Conservation (phyloP, 2,888 invertebrate species). For the Tipula unca region DNA sequence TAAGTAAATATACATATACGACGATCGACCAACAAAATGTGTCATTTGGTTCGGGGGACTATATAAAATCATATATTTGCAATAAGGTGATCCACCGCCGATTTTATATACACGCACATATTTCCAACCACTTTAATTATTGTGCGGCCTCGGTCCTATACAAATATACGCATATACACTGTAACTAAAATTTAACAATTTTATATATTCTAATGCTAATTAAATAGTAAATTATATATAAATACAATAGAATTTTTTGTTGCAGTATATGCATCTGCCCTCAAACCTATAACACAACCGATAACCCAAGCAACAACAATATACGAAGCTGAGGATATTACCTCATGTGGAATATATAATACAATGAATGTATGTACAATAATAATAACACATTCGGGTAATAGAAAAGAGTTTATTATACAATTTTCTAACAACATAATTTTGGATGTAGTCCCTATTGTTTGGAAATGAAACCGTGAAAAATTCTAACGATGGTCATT, state of each 20-base stretch:
- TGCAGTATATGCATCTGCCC: not conserved
- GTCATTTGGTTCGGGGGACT: not conserved
- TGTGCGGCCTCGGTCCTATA: not conserved
- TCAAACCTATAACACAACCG: not conserved
- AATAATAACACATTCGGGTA: not conserved
- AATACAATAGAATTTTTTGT: not conserved
- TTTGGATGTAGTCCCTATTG: not conserved
- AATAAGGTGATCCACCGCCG: not conserved
- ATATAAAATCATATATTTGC: not conserved
- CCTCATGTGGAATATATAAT: too few species aligned
- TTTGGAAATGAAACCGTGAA: not conserved
- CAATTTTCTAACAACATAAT: not conserved
- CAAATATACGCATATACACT: not conserved
- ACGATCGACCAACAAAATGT: not conserved
- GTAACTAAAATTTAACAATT: not conserved
- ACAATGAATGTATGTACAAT: not conserved
- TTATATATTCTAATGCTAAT: not conserved
- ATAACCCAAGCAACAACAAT: not conserved
- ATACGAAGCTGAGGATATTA: not conserved
- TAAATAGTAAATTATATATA: not conserved
- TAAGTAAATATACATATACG: not conserved
- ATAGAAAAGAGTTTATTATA: not conserved
- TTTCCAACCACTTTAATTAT: not conserved
- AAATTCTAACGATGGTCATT: not conserved
- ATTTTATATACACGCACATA: too few species aligned